Evolutionary conservation across 2,888 invertebrate genomes (phyloP), one percentile per base, ranked within the genome.

Genomic region (Trachelus tabidus): DNA sequence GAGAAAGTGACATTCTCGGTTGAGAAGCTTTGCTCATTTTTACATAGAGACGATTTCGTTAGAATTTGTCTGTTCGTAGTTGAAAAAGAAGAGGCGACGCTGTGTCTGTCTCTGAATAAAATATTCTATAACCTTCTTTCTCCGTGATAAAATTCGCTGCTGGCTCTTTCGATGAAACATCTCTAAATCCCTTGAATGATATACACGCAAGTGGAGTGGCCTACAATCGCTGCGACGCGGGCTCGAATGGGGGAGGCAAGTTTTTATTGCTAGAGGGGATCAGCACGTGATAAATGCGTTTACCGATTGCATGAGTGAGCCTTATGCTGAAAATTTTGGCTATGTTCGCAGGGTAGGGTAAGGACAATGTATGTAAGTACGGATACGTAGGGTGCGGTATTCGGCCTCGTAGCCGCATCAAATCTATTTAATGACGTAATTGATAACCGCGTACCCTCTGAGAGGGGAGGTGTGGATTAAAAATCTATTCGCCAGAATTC

Each of bases 401-500:
- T 15, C 15, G 6, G 2, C 9, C 56, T 23, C 56, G 56, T 33
- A 12, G 71, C 31, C 30, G 34, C 31, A 31, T 31, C 31, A 31
- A 71, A 71, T 71, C 81, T 80, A 83, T 79, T 83, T 81, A 35
- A 75, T 77, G 79, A 73, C 78, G 76, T 79, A 83, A 86, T 81
- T 79, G 82, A 84, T 83, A 73, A 77, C 76, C 81, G 71, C 71
- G 12, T 34, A 30, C 35, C 23, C 35, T 34, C 76, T 11, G 68
- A 23, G 74, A 33, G 75, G 69, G 35, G 35, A 35, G 56, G 80
- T 80, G 71, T 78, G 73, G 83, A 87, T 87, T 86, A 87, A 85
- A 86, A 87, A 85, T 85, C 80, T 86, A 86, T 87, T 86, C 85
- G 76, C 76, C 79, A 73, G 79, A 82, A 80, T 80, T 79, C 76